Evolutionary conservation across 2,797 vertebrate species (phyloP).

Genomic region (Platyrinchus mystaceus): DNA sequence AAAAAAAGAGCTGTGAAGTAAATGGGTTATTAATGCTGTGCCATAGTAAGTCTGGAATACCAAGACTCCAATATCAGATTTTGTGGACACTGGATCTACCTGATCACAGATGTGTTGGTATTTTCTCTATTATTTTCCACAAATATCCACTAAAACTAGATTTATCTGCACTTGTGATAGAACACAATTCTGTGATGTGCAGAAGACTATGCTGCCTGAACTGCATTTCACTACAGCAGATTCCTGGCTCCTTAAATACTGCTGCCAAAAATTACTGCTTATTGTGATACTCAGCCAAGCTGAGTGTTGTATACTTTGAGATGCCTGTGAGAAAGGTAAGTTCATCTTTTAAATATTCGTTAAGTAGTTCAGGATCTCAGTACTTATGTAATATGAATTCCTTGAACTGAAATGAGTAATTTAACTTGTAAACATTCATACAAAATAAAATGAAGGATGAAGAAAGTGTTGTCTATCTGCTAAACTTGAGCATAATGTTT

Average conservation of each 20-base stretch:
- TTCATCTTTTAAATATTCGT: background rate
- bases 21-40: background rate
- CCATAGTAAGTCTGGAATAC: background rate
- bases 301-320: background rate
- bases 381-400: background rate
- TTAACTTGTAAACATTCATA: background rate
- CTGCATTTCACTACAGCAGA: fast-evolving
- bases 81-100: background rate
- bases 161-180: background rate
- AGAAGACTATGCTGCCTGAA: background rate
- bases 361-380: background rate
- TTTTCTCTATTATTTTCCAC: background rate
- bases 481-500: background rate
- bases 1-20: background rate
- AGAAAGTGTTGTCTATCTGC: background rate
- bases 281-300: background rate
- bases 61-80: background rate
- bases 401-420: background rate
- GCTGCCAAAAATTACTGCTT: background rate
- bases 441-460: background rate
- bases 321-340: background rate
- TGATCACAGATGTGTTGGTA: background rate
- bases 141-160: background rate
- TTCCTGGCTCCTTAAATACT: background rate
- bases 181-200: background rate